These are phyloP conservation scores for Ceyx cyanopectus DNA, from an alignment of 2,113 vertebrate genomes.

Conservation along the genomic window DNA sequence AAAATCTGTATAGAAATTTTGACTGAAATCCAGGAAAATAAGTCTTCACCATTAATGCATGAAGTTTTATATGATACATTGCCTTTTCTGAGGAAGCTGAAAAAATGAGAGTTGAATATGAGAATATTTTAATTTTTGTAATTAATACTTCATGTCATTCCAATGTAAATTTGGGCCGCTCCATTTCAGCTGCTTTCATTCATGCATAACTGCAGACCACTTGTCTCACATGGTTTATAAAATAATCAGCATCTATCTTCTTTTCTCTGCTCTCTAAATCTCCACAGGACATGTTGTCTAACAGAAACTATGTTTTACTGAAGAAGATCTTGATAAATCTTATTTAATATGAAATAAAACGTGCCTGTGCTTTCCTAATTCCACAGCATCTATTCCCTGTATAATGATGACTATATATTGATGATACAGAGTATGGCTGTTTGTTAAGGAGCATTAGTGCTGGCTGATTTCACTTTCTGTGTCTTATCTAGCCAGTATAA, in stretches of 20 bases:
- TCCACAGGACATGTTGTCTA: background rate
- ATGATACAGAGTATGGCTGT: background rate
- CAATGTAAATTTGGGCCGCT: background rate
- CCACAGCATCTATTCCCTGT: background rate
- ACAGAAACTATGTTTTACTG: background rate
- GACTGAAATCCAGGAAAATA: background rate
- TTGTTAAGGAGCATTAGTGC: background rate
- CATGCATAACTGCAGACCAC: background rate
- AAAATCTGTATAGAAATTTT: background rate
- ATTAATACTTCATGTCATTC: background rate
- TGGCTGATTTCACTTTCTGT: background rate
- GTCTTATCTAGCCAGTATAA: background rate
- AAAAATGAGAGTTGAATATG: background rate
- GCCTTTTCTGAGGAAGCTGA: background rate
- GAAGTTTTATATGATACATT: background rate
- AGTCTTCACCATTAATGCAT: background rate
- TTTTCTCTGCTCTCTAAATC: background rate
- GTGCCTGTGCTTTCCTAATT: background rate
- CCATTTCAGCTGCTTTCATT: background rate
- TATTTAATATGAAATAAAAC: conserved; percentile 3
- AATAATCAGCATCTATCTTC: background rate
- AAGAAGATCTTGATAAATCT: background rate
- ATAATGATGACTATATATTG: background rate
- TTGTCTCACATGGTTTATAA: background rate
- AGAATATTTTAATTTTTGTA: background rate